Evolutionary conservation across 2,888 invertebrate species (phyloP), one percentile per base, ranked within the genome.

Genomic region (Cheilosia soror): DNA sequence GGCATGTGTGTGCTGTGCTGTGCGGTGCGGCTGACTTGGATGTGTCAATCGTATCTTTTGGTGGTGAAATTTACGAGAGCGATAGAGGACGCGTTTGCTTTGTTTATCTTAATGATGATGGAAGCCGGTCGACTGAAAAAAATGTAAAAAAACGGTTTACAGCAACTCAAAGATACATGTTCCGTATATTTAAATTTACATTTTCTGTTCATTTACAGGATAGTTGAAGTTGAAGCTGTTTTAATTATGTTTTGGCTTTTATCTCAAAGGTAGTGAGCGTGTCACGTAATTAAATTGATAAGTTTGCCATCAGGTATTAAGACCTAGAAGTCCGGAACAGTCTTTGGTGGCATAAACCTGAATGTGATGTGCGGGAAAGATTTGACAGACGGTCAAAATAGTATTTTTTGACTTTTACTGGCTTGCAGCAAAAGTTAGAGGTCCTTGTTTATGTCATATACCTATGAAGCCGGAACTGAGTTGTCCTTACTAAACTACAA

Each of bases 101-200:
- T 66, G 77, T 85, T 85, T 81, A 85, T 85, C 85, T 81, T 85
- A 85, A 85, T 85, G 76, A 85, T 85, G 85, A 85, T 85, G 81
- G 76, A 85, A 85, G 62, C 71, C 40, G 81, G 62, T 76, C 40
- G 81, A 58, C 37, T 11, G 62, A 47, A 65, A 37, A 37, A 73
- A 9, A 33, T 3, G 7, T 9, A 11, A 37, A 47, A 42, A 15
- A 62, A 33, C 53, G 31, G 51, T 65, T 37, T 31, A 27, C 31
- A 29, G 5, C 5, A 25, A 62, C 49, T 42, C 13, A 9, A 29
- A 58, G 42, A 76, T 63, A 37, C 11, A n/a, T 63, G 71, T 27
- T 20, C 20, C 20, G 20, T 11, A 25, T 58, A 37, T 71, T 77
- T 66, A 62, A 82, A 72, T 78, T 77, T 78, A 55, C 72, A 72